A percentile compares a stretch with the other conserved stretches of the same genome.
Evolutionary conservation across 2,113 vertebrate genomes (phyloP).

Genomic region (Cololabis saira): DNA sequence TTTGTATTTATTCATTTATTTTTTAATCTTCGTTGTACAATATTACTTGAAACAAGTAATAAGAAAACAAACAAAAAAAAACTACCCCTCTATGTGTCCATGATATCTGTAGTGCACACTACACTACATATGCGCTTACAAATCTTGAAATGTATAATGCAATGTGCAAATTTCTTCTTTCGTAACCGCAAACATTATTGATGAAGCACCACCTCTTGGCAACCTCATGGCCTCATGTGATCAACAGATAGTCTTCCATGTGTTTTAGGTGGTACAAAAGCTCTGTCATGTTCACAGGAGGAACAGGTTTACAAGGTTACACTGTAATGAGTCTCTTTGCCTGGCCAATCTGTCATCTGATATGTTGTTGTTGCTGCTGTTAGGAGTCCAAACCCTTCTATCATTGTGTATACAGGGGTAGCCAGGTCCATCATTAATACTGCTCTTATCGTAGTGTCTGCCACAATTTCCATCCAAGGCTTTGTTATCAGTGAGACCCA

Average conservation of each 20-base stretch:
- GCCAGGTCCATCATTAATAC: slow-evolving; percentile 75
- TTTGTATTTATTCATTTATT: too few species aligned
- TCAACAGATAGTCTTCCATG: slow-evolving; percentile 44
- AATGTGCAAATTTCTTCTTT: slow-evolving; percentile 11
- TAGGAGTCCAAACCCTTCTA: slow-evolving; percentile 64
- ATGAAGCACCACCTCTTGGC: slow-evolving; percentile 10
- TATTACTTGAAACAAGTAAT: too few species aligned
- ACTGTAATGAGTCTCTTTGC: slow-evolving; percentile 63
- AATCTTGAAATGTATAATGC: background rate
- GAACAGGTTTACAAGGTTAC: slow-evolving; percentile 72
- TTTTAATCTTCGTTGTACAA: too few species aligned
- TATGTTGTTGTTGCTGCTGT: slow-evolving; percentile 64
- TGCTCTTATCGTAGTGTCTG: slow-evolving; percentile 69
- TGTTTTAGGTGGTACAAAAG: slow-evolving; percentile 60
- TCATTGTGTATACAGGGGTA: slow-evolving; percentile 66
- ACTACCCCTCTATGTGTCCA: too few species aligned
- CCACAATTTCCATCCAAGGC: slow-evolving; percentile 65
- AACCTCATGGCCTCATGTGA: slow-evolving; percentile 17
- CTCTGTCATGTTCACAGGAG: slow-evolving; percentile 52
- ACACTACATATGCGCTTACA: background rate
- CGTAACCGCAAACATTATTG: slow-evolving; percentile 7
- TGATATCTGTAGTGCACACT: too few species aligned
- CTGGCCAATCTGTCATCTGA: slow-evolving; percentile 65
- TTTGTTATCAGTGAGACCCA: slow-evolving; percentile 74
- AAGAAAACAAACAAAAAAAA: too few species aligned